A percentile compares a stretch with the other conserved stretches of the same genome.
Evolutionary conservation across 2,797 vertebrate genomes (phyloP).

Genomic region (Zenarchopterus dispar): DNA sequence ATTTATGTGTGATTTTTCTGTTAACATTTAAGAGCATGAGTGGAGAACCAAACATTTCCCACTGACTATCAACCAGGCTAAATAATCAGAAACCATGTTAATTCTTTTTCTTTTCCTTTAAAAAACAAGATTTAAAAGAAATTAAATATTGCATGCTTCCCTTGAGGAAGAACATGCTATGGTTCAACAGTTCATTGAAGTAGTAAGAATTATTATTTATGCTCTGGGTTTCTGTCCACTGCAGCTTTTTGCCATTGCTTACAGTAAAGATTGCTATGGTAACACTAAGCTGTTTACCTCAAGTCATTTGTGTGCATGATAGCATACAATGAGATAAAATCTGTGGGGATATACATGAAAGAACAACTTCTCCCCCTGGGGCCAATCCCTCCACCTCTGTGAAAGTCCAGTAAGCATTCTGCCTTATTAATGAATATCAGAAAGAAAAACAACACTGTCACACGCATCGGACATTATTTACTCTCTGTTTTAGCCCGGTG

Average conservation of each 20-base stretch:
- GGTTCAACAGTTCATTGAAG: conserved; percentile 59
- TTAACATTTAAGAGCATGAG: conserved; percentile 61
- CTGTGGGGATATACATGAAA: conserved; percentile 83
- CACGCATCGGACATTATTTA: conserved; percentile 75
- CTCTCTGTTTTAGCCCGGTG: conserved; percentile 74
- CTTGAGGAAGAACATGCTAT: conserved; percentile 45
- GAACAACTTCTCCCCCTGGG: conserved; percentile 80
- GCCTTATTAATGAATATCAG: conserved; percentile 84
- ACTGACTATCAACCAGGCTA: conserved; percentile 26
- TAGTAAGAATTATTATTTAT: conserved; percentile 72
- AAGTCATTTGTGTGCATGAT: conserved; percentile 83
- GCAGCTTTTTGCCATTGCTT: conserved; percentile 70
- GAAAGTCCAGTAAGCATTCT: conserved; percentile 78
- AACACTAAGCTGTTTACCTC: conserved; percentile 84
- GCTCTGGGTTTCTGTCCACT: conserved; percentile 69
- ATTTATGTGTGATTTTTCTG: conserved; percentile 77
- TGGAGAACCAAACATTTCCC: conserved; percentile 17
- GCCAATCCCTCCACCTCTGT: conserved; percentile 68
- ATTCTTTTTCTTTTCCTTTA: conserved; percentile 36
- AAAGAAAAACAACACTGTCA: conserved; percentile 83
- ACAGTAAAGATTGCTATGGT: conserved; percentile 84
- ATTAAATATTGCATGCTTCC: conserved; percentile 45
- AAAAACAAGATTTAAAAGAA: conserved; percentile 45
- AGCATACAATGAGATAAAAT: conserved; percentile 83
- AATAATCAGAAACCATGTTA: conserved; percentile 43